phyloP scores from a whole-genome alignment of 2,888 invertebrate genomes.

The Stratiomys singularior region DNA sequence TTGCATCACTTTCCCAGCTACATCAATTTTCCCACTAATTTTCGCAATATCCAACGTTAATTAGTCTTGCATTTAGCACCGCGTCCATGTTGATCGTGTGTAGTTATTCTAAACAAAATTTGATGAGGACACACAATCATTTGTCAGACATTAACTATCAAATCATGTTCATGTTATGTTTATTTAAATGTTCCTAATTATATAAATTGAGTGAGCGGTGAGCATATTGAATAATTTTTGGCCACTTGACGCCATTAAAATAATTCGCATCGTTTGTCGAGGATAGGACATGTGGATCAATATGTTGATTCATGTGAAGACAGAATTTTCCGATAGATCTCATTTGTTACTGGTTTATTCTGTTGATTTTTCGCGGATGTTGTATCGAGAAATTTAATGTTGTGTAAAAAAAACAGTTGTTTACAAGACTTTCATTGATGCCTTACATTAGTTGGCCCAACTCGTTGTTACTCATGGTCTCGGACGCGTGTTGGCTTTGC shows the following conservation, averaged over 20 bases:
- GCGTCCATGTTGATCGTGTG: neutral
- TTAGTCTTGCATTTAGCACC: neutral
- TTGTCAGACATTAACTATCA: neutral
- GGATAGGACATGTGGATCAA: too few relatives aligned
- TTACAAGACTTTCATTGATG: too few relatives aligned
- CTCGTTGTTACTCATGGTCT: too few relatives aligned
- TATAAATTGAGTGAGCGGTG: neutral
- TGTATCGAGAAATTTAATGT: too few relatives aligned
- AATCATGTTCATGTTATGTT: neutral
- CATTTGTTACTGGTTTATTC: neutral
- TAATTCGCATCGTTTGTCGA: neutral
- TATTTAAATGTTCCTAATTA: neutral
- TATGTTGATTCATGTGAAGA: too few relatives aligned
- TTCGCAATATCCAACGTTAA: neutral
- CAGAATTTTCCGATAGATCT: neutral
- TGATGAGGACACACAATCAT: constrained; percentile 1
- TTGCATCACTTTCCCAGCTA: too few relatives aligned
- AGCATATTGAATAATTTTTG: neutral
- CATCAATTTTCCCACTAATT: neutral
- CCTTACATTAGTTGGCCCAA: too few relatives aligned
- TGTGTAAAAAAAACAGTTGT: too few relatives aligned
- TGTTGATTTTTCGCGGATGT: too few relatives aligned
- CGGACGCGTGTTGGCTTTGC: too few relatives aligned
- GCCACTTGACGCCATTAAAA: neutral
- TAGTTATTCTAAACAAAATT: neutral